These are phyloP conservation scores for Syngnathus floridae DNA, from an alignment of 2,113 vertebrate species.

Conservation along the genomic window DNA sequence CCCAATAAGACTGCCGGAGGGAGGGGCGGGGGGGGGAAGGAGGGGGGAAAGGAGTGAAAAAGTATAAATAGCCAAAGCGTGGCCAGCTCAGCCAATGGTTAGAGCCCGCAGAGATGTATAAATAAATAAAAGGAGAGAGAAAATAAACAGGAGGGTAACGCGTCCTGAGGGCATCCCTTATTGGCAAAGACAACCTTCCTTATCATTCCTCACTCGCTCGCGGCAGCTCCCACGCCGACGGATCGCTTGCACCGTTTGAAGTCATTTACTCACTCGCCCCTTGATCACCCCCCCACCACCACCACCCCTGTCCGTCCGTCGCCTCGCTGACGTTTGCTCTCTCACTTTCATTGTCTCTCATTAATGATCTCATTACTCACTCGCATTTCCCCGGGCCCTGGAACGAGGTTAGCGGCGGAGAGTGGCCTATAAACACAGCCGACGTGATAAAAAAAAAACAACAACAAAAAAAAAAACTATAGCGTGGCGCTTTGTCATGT, in stretches of 20 bases:
- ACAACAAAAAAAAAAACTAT: conserved; percentile 18
- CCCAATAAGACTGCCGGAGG: conserved; percentile 41
- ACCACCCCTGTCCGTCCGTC: no score
- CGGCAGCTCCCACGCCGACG: conserved; percentile 40
- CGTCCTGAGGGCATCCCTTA: conserved; percentile 67
- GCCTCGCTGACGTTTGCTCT: conserved; percentile 25
- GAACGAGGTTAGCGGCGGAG: conserved; percentile 55
- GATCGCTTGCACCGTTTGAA: conserved; percentile 60
- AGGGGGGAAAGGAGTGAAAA: conserved; percentile 11
- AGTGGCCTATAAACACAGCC: conserved; percentile 65
- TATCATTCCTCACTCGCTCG: conserved; percentile 32
- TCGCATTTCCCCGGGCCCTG: conserved; percentile 53
- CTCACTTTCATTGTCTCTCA: conserved; percentile 60
- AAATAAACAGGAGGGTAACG: conserved; percentile 66
- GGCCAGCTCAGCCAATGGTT: conserved; percentile 48
- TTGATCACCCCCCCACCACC: background rate
- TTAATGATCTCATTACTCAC: conserved; percentile 68
- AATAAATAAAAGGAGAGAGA: conserved; percentile 66
- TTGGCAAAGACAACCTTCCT: conserved; percentile 47
- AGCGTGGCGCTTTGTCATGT: background rate
- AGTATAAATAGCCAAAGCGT: conserved; percentile 42
- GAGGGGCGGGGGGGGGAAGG: background rate
- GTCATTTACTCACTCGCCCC: conserved; percentile 46
- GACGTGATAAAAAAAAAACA: conserved; percentile 37
- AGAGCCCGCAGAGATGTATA: conserved; percentile 47